Conservation (phyloP, 2,113 vertebrate species). For the Syngnathus scovelli region DNA sequence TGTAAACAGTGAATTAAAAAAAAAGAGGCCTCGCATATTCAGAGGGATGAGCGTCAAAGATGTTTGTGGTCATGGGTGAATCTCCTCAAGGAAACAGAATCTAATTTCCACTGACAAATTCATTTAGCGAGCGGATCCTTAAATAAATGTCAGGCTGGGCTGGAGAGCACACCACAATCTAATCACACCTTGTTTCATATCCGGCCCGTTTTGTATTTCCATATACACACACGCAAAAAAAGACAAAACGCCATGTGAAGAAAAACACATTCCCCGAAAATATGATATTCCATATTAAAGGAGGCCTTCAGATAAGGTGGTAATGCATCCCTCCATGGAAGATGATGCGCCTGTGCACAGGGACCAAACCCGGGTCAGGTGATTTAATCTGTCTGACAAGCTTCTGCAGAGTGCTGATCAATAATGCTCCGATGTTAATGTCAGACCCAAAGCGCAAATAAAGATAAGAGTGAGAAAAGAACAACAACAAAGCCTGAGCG, state of each 20-base stretch:
- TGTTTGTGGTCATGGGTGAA: not conserved
- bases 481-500: conserved; percentile 43
- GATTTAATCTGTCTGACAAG: conserved; percentile 64
- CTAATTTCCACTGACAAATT: conserved; percentile 13
- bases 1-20: conserved; percentile 36
- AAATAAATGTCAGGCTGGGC: not conserved
- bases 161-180: not conserved
- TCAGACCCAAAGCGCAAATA: conserved; percentile 21
- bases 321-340: conserved; percentile 17
- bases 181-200: conserved; percentile 1
- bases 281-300: not conserved
- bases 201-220: conserved; percentile 1
- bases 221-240: conserved; percentile 3
- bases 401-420: conserved; percentile 52
- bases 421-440: conserved; percentile 51
- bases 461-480: conserved; percentile 6
- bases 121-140: conserved; percentile 1
- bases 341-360: conserved; percentile 21
- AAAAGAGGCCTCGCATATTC: not conserved
- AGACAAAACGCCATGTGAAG: not conserved
- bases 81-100: conserved; percentile 10
- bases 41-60: conserved; percentile 7
- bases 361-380: conserved; percentile 48
- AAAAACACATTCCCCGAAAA: conserved; percentile 9
- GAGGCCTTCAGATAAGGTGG: not conserved